Evolutionary conservation across 2,113 vertebrate genomes (phyloP).

Genomic region (Chrysemys picta): DNA sequence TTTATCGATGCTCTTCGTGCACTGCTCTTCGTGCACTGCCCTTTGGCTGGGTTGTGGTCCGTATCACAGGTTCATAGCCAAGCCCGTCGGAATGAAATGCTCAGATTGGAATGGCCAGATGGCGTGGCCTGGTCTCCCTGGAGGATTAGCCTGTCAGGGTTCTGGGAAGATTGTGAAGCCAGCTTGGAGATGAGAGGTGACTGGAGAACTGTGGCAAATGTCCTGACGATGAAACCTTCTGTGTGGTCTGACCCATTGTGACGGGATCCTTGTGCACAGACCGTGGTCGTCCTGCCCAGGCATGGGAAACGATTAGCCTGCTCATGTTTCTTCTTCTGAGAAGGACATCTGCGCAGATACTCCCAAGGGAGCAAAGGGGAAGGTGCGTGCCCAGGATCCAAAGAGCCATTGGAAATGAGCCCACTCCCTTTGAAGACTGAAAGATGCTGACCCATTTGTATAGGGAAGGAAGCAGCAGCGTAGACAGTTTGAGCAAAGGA

Average conservation of each 20-base stretch:
- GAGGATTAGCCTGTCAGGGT: not conserved
- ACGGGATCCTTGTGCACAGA: not conserved
- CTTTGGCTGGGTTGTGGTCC: not conserved
- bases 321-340: not conserved
- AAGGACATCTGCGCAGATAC: not conserved
- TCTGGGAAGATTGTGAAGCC: not conserved
- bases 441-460: not conserved
- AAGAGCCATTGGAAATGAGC: not conserved
- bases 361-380: not conserved
- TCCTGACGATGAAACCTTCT: not conserved
- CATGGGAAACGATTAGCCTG: not conserved
- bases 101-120: not conserved
- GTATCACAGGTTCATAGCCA: not conserved
- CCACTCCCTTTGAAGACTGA: not conserved
- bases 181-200: not conserved
- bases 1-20: not conserved
- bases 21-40: not conserved
- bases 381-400: not conserved
- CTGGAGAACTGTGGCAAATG: not conserved
- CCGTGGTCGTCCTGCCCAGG: not conserved
- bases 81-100: not conserved
- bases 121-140: not conserved
- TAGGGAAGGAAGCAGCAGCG: not conserved
- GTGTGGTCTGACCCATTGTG: not conserved
- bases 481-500: not conserved